A percentile compares a stretch with the other conserved stretches of the same genome.
Conservation (phyloP, 2,797 vertebrate species). For the Mormyrops boulengeri region DNA sequence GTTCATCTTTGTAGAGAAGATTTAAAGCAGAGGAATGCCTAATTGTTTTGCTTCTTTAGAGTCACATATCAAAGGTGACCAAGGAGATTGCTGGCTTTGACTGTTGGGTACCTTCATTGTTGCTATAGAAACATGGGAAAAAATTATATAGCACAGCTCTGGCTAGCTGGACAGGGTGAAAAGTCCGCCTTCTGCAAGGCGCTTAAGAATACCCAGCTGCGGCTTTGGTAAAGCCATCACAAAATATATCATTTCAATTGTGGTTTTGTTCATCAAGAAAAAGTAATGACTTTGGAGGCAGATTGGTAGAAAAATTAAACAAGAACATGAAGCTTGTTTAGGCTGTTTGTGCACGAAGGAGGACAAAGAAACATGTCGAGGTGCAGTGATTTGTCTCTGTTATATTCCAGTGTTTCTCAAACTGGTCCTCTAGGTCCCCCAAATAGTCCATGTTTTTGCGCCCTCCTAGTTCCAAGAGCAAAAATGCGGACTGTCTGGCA, state of each 20-base stretch:
- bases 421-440: background rate
- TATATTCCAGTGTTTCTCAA: background rate
- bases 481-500: background rate
- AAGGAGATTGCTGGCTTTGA: constrained; percentile 35
- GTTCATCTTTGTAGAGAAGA: background rate
- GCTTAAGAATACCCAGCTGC: background rate
- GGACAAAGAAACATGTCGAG: background rate
- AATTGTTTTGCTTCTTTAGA: constrained; percentile 12
- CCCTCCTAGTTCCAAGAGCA: background rate
- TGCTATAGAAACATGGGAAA: constrained; percentile 60
- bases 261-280: background rate
- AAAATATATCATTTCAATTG: background rate
- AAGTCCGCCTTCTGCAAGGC: background rate
- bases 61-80: constrained; percentile 19
- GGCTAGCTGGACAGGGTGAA: constrained; percentile 1
- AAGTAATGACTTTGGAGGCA: background rate
- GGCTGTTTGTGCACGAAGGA: background rate
- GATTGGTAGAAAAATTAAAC: background rate
- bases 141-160: constrained; percentile 34
- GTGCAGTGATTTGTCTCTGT: background rate
- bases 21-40: constrained; percentile 11
- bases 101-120: constrained; percentile 45
- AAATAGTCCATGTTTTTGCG: background rate
- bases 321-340: background rate
- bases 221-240: background rate